Evolutionary conservation across 2,797 vertebrate species (phyloP).

Genomic region (Hyperoplus lanceolatus): DNA sequence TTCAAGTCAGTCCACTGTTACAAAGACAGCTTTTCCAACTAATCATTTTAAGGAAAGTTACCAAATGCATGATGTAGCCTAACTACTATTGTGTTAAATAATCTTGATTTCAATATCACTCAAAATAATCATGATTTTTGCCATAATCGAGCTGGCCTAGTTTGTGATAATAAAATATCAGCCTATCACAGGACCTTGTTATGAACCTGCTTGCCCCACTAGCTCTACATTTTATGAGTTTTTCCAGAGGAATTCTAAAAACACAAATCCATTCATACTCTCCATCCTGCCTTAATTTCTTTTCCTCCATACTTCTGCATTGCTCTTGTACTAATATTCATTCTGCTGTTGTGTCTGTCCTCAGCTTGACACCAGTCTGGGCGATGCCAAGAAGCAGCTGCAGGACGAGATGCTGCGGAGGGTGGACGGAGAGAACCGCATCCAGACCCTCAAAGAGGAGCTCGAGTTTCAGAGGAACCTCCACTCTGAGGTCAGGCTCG

Average conservation of each 20-base stretch:
- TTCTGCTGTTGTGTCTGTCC: not conserved
- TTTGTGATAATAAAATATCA: not conserved
- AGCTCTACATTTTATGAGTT: not conserved
- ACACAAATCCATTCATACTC: not conserved
- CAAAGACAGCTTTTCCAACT: no score
- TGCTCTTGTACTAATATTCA: conserved; percentile 1
- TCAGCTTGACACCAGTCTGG: conserved; percentile 89
- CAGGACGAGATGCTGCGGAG: conserved; percentile 97
- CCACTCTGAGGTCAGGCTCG: conserved; percentile 88
- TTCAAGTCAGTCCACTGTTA: no score
- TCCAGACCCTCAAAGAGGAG: conserved; percentile 96
- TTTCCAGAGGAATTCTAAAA: conserved; percentile 11
- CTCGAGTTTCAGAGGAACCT: conserved; percentile 96
- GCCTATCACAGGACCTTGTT: not conserved
- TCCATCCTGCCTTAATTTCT: not conserved
- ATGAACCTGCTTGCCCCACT: no score
- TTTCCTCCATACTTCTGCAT: not conserved
- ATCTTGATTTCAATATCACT: no score
- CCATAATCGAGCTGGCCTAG: not conserved
- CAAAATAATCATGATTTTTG: no score
- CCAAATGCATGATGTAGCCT: no score
- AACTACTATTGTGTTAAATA: no score
- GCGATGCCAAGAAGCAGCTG: conserved; percentile 93
- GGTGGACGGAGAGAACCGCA: conserved; percentile 94
- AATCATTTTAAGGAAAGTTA: no score